Conservation (phyloP, 1,140 invertebrate species). For the Ostrea edulis region DNA sequence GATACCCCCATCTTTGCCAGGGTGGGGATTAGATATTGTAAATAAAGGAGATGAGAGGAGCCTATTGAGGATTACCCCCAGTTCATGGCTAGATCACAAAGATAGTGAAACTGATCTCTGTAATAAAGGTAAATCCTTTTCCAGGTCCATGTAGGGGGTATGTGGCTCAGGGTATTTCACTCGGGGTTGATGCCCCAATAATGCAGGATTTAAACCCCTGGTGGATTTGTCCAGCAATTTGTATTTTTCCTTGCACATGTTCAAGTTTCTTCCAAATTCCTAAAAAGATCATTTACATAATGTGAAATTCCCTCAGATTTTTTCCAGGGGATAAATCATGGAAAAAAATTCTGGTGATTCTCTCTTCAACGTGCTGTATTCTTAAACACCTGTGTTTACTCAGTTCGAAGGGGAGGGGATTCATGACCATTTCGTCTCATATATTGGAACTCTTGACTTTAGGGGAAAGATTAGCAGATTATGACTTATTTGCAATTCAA, state of each 20-base stretch:
- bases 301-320: constrained; percentile 3
- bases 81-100: constrained; percentile 34
- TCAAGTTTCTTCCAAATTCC: constrained; percentile 14
- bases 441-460: constrained; percentile 30
- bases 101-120: constrained; percentile 36
- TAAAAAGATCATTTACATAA: constrained; percentile 27
- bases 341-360: not conserved
- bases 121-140: constrained; percentile 28
- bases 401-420: not conserved
- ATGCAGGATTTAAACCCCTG: not conserved
- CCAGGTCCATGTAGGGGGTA: constrained; percentile 14
- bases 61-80: constrained; percentile 1
- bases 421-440: constrained; percentile 7
- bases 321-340: constrained; percentile 20
- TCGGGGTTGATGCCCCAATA: constrained; percentile 6
- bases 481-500: constrained; percentile 39
- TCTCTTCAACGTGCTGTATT: not conserved
- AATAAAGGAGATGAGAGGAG: not conserved
- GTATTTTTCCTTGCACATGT: constrained; percentile 4
- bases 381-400: constrained; percentile 34
- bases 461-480: constrained; percentile 21
- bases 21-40: not conserved
- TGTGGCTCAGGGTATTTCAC: not conserved
- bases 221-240: constrained; percentile 17
- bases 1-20: not conserved